Percentiles rank a stretch among this genome's conserved stretches.
phyloP scores from a whole-genome alignment of 2,888 invertebrate genomes.

The Limenitis camilla region DNA sequence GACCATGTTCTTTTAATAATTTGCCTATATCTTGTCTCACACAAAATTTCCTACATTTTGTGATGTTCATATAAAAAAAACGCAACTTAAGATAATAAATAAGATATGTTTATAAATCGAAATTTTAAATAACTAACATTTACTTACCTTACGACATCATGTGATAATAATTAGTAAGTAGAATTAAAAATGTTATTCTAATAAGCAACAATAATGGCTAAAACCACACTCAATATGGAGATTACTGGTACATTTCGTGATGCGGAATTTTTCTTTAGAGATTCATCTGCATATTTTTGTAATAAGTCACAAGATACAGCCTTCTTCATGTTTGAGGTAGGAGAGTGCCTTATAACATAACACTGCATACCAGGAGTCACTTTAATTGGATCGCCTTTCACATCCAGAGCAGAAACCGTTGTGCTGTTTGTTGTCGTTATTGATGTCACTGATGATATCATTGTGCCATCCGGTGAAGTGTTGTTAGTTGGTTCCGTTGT shows the following conservation, averaged over 20 bases:
- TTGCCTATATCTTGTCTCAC: no score
- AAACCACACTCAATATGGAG: slow-evolving; percentile 37
- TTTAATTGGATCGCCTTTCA: slow-evolving; percentile 53
- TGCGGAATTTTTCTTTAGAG: slow-evolving; percentile 49
- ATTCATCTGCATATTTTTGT: slow-evolving; percentile 56
- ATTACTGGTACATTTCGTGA: slow-evolving; percentile 41
- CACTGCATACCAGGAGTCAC: slow-evolving; percentile 63
- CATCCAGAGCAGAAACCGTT: slow-evolving; percentile 55
- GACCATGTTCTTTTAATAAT: no score
- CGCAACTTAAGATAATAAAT: no score
- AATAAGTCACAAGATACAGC: slow-evolving; percentile 53
- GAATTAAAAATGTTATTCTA: slow-evolving; percentile 3
- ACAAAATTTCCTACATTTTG: no score
- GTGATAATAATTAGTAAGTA: no score
- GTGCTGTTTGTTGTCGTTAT: slow-evolving; percentile 52
- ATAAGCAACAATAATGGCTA: slow-evolving; percentile 24
- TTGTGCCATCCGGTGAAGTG: slow-evolving; percentile 27
- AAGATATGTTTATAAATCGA: no score
- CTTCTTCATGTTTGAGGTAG: slow-evolving; percentile 45
- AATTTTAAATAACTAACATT: no score
- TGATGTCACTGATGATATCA: slow-evolving; percentile 40
- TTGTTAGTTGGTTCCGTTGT: slow-evolving; percentile 30
- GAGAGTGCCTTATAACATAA: slow-evolving; percentile 46
- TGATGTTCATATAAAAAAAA: no score
- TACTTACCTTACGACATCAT: no score